Base-by-base conservation (phyloP, 1,140 invertebrate genomes). In the Dinoponera quadriceps region DNA sequence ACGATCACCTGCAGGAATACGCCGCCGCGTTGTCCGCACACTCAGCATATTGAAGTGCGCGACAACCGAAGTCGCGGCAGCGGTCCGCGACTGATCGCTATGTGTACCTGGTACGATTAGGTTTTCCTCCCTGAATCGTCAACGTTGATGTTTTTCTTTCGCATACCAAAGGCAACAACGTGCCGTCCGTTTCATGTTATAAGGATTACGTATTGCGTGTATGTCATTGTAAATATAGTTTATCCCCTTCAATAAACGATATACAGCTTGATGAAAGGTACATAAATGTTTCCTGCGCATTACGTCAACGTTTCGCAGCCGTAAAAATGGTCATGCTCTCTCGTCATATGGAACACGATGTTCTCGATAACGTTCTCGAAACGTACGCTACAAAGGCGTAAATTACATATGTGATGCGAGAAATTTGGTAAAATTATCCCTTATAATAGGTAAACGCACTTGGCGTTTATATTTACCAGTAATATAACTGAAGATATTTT, bases 91-190 rank as follows among this genome's bases (percentile, higher is more conserved):
- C 69, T 66, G 22, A 55, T 73, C 33, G n/a, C 48, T 71, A 44
- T 38, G 33, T 60, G 59, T 72, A 84, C 85, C 82, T 84, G 84
- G 44, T 25, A 84, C 14, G 25, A 78, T 59, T 80, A 49, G 22
- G 49, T 18, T 51, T 33, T 68, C 55, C 25, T n/a, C 25, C 5
- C 20, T 55, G 54, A 69, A 51, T 80, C 25, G 29, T 62, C 65
- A n/a, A 48, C 2, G 18, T 74, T 62, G 78, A 62, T 38, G 66
- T 44, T 82, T n/a, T 14, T 20, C 13, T 60, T 51, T 54, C 16
- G 44, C 22, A 72, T 80, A 80, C 59, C 85, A 80, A 86, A 87
- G 75, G 69, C 48, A 71, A 69, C 51, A 71, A 69, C 51, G 65
- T 33, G 63, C 75, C 27, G 22, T 57, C 75, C 49, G 54, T 71